Evolutionary conservation across 2,113 vertebrate genomes (phyloP).

Genomic region (Anolis carolinensis): DNA sequence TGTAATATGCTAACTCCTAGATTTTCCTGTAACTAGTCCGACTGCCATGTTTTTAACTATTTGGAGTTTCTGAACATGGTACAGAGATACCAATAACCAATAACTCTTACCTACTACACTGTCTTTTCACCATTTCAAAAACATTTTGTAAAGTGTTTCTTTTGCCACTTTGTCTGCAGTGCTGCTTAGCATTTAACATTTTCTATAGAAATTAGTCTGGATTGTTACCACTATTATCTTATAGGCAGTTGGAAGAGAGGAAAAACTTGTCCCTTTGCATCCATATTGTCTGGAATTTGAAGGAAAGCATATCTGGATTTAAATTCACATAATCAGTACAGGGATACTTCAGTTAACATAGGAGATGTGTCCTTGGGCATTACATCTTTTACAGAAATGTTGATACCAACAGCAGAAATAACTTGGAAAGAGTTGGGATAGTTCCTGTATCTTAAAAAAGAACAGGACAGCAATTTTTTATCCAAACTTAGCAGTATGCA

Average conservation of each 20-base stretch:
- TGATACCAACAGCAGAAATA: too few relatives aligned
- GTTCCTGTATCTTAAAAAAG: too few relatives aligned
- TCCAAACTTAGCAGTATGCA: too few relatives aligned
- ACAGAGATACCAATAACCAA: neutral
- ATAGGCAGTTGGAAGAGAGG: neutral
- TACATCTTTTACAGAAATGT: too few relatives aligned
- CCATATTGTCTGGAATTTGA: neutral
- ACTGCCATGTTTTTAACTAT: too few relatives aligned
- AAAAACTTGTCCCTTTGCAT: neutral
- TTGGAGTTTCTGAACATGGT: too few relatives aligned
- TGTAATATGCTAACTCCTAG: too few relatives aligned
- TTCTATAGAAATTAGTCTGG: neutral
- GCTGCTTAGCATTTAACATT: neutral
- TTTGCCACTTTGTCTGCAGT: neutral
- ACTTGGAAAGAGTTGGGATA: too few relatives aligned
- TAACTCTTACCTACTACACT: neutral
- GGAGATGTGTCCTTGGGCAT: too few relatives aligned
- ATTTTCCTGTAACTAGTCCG: too few relatives aligned
- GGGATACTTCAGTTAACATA: too few relatives aligned
- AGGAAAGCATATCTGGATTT: neutral
- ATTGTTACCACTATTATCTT: neutral
- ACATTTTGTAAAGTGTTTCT: neutral
- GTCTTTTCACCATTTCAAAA: neutral
- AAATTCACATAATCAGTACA: neutral
- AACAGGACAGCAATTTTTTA: too few relatives aligned